A percentile compares a stretch with the other conserved stretches of the same genome.
These are phyloP conservation scores for Neosalanx taihuensis DNA, from an alignment of 2,797 vertebrate genomes.

Conservation along the genomic window DNA sequence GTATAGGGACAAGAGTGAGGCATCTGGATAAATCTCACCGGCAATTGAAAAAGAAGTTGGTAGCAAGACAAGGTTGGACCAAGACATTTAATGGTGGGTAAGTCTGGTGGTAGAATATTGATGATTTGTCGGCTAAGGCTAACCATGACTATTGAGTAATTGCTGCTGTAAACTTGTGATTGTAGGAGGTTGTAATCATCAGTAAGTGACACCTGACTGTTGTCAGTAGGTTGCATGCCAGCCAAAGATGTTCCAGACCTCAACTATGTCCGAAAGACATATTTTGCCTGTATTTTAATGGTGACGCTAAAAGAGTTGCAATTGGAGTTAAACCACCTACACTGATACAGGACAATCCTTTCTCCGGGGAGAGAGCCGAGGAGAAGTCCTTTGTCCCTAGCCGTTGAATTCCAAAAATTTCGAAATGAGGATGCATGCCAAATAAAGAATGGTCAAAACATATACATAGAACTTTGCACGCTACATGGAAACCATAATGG, in stretches of 20 bases:
- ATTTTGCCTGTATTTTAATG: constrained; percentile 18
- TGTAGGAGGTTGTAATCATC: constrained; percentile 23
- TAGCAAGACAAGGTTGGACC: constrained; percentile 23
- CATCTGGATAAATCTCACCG: constrained; percentile 79
- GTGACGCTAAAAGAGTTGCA: constrained; percentile 25
- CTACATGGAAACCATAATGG: constrained; percentile 79
- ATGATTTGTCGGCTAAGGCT: constrained; percentile 13
- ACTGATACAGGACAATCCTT: constrained; percentile 26
- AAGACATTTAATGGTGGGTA: constrained; percentile 20
- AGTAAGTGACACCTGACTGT: constrained; percentile 6
- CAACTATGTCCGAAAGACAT: constrained; percentile 9
- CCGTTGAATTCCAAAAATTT: constrained; percentile 73
- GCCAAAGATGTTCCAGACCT: constrained; percentile 26
- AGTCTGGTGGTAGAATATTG: constrained; percentile 17
- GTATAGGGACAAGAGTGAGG: constrained; percentile 78
- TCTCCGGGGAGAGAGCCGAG: constrained; percentile 40
- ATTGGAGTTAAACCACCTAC: constrained; percentile 24
- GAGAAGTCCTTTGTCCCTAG: constrained; percentile 49
- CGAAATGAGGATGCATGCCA: constrained; percentile 69
- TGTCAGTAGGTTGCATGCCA: constrained; percentile 22
- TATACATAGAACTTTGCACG: constrained; percentile 76
- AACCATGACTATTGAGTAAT: constrained; percentile 20
- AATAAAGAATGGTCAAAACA: constrained; percentile 73
- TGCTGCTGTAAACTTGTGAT: constrained; percentile 37
- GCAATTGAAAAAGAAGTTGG: constrained; percentile 58